A percentile compares a stretch with the other conserved stretches of the same genome.
Evolutionary conservation across 2,888 invertebrate genomes (phyloP).

Genomic region (Pherbina coryleti): DNA sequence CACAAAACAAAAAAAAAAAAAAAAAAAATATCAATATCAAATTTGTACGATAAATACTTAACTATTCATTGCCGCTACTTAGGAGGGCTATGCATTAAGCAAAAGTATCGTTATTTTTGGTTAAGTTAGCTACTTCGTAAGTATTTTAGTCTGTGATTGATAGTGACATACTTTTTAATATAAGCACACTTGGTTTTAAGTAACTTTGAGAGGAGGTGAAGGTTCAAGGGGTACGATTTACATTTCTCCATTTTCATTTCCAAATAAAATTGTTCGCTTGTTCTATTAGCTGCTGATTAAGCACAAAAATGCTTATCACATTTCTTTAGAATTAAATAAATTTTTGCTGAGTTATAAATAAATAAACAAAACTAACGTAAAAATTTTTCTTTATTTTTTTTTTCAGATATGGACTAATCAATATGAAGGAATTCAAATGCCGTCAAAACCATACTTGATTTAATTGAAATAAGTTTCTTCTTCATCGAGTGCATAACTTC

Average conservation of each 20-base stretch:
- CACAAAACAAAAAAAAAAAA: too few relatives aligned
- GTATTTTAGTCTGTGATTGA: too few relatives aligned
- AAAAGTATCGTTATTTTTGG: too few relatives aligned
- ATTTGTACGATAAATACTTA: too few relatives aligned
- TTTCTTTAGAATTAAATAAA: conserved; percentile 21
- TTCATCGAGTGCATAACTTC: conserved; percentile 18
- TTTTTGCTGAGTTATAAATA: conserved; percentile 1
- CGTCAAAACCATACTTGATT: conserved; percentile 40
- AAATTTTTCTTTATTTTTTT: conserved; percentile 30
- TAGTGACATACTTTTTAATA: not conserved
- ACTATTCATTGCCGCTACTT: too few relatives aligned
- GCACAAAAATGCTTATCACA: conserved; percentile 41
- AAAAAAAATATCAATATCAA: too few relatives aligned
- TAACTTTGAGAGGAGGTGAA: not conserved
- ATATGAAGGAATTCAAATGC: conserved; percentile 51
- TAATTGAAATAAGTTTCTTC: conserved; percentile 20
- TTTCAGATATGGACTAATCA: conserved; percentile 51
- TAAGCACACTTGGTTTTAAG: not conserved
- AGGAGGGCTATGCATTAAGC: too few relatives aligned
- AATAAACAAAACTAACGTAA: not conserved
- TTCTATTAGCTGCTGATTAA: conserved; percentile 44
- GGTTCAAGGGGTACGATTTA: not conserved
- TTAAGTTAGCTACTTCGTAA: too few relatives aligned
- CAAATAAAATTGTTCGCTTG: not conserved
- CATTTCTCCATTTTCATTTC: not conserved